Conservation (phyloP, 2,888 invertebrate species). For the Standfussiana lucernea region DNA sequence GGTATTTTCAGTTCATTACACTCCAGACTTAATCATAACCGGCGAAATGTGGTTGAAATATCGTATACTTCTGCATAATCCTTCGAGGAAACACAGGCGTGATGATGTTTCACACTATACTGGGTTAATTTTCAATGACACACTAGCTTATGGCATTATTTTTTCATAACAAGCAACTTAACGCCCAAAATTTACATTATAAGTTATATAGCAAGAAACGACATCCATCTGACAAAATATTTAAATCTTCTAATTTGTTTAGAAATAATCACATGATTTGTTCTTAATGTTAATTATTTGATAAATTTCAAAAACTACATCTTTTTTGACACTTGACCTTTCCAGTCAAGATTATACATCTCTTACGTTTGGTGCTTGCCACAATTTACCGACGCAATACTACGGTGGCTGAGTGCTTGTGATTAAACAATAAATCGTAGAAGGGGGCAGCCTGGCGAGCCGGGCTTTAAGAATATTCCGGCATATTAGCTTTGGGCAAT, state of each 20-base stretch:
- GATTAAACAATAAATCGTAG: constrained; percentile 88
- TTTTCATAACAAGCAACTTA: background rate
- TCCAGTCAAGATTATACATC: constrained; percentile 56
- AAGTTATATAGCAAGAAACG: background rate
- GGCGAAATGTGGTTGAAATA: background rate
- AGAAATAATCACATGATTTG: background rate
- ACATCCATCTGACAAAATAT: background rate
- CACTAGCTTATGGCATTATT: background rate
- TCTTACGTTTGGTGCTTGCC: constrained; percentile 70
- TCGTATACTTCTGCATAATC: background rate
- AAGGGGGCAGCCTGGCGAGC: constrained; percentile 67
- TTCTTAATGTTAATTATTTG: background rate
- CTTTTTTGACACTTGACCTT: constrained; percentile 35
- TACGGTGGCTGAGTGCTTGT: constrained; percentile 85
- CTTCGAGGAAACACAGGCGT: background rate
- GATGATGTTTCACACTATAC: background rate
- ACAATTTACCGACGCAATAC: constrained; percentile 88
- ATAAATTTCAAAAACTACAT: constrained; percentile 1
- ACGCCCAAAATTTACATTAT: background rate
- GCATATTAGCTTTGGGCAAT: constrained; percentile 71
- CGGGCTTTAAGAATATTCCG: constrained; percentile 71
- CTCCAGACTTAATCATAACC: background rate
- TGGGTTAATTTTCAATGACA: background rate
- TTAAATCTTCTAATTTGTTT: background rate
- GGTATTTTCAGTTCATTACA: background rate